Base-by-base conservation (phyloP, 2,888 invertebrate species). In the Pterostichus niger region DNA sequence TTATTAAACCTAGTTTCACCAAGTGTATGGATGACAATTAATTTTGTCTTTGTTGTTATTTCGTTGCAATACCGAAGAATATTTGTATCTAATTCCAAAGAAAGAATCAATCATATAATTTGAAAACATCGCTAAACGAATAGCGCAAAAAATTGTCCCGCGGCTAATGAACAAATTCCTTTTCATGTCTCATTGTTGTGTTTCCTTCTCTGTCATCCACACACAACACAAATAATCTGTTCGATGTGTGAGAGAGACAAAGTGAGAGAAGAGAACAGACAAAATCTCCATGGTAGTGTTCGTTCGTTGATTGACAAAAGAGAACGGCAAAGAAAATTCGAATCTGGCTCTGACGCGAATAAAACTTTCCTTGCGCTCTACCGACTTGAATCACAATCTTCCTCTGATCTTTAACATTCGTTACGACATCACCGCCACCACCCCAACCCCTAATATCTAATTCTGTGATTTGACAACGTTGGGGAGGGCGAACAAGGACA, bases 221-320 rank as follows among this genome's bases (percentile, higher is more conserved):
- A 10, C 54, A 54, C 54, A 54, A 40, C 40, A 40, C 40, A 40
- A 40, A 40, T 9, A 40, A 40, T 40, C 40, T 40, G 24, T 24
- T 31, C 24, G 59, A 7, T 59, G 59, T 59, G 59, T 31, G 59
- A 11, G 59, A 4, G 24, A 59, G 59, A 24, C 59, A 59, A 9
- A 2, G 5, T 9, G 24, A 40, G 40, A 40, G 40, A 31, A 59
- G 11, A 31, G 59, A 59, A 59, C 40, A 40, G 59, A 59, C 59
- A 59, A 31, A 59, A 59, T 59, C 17, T 68, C 5, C 15, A 13
- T 68, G 35, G 33, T 54, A 15, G 68, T 68, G 40, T 68, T 24
- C 24, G 44, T 71, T 46, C 71, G 31, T 40, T 71, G 71, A 71
- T 71, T 71, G 71, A 71, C 71, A 71, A 71, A 71, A 71, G 71